Percentiles rank a stretch among this genome's conserved stretches.
These are phyloP conservation scores for Pelecanus crispus DNA, from an alignment of 2,113 vertebrate species.

Conservation along the genomic window DNA sequence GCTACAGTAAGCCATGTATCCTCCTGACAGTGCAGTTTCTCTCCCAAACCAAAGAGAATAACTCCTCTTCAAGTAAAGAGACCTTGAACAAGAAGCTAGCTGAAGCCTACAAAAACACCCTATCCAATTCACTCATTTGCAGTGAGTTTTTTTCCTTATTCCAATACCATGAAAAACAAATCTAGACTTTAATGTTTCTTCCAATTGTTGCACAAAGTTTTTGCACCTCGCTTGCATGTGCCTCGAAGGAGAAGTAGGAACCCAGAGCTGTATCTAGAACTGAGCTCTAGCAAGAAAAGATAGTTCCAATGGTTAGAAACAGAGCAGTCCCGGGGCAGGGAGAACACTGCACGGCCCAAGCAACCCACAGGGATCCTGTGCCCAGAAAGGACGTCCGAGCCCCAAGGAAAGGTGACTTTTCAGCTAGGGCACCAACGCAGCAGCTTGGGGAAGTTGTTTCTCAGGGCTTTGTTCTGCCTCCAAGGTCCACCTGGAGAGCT, in stretches of 20 bases:
- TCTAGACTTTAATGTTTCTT: neutral
- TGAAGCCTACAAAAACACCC: neutral
- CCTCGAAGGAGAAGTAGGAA: neutral
- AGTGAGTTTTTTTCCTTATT: neutral
- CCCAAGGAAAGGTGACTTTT: neutral
- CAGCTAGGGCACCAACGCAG: neutral
- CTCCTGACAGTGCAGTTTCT: neutral
- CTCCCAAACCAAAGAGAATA: neutral
- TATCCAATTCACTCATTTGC: neutral
- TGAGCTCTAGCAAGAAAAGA: neutral
- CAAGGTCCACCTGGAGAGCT: neutral
- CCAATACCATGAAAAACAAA: rapidly evolving
- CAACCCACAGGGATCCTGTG: rapidly evolving
- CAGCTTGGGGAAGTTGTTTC: neutral
- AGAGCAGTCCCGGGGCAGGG: rapidly evolving
- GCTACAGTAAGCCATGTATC: neutral
- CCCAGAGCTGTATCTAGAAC: neutral
- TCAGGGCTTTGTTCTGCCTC: neutral
- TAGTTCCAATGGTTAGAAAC: rapidly evolving
- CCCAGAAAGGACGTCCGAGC: rapidly evolving
- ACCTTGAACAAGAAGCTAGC: neutral
- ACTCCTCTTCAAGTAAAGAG: neutral
- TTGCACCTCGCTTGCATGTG: rapidly evolving
- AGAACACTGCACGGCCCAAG: neutral
- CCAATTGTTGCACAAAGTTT: neutral